Percentiles rank a stretch among this genome's conserved stretches.
Conservation (phyloP, 1,140 invertebrate species). For the Pseudoatta argentina region DNA sequence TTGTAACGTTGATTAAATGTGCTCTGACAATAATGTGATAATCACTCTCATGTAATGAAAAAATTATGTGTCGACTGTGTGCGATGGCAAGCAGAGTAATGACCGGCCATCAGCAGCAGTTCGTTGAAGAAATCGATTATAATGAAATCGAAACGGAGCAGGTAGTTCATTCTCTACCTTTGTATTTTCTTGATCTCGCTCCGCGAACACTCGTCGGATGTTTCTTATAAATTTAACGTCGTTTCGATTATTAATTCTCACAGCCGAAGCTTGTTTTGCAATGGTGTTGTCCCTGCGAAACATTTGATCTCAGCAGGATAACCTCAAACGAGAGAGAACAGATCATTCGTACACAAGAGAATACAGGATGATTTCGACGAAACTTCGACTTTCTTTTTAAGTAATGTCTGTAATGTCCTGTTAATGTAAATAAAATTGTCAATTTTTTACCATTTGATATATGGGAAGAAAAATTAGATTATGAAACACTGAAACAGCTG, state of each 20-base stretch:
- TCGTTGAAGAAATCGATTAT: slow-evolving; percentile 88
- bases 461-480: not conserved
- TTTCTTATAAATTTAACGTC: not conserved
- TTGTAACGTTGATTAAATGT: slow-evolving; percentile 72
- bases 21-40: slow-evolving; percentile 75
- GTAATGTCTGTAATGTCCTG: not conserved
- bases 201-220: not conserved
- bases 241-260: not conserved
- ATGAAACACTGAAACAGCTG: not conserved
- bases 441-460: not conserved
- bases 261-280: not conserved
- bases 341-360: not conserved
- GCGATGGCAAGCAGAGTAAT: slow-evolving; percentile 86
- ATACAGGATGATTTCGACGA: not conserved
- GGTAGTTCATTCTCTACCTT: slow-evolving; percentile 78
- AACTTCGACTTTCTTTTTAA: not conserved
- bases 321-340: slow-evolving; percentile 51
- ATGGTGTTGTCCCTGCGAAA: not conserved
- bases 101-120: slow-evolving; percentile 85
- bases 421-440: not conserved
- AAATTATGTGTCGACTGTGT: slow-evolving; percentile 71
- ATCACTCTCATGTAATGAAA: no score
- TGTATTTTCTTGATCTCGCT: not conserved
- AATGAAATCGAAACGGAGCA: slow-evolving; percentile 87
- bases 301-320: slow-evolving; percentile 16